These are phyloP conservation scores for Bombus consobrinus DNA, from an alignment of 1,140 invertebrate genomes.

Conservation along the genomic window DNA sequence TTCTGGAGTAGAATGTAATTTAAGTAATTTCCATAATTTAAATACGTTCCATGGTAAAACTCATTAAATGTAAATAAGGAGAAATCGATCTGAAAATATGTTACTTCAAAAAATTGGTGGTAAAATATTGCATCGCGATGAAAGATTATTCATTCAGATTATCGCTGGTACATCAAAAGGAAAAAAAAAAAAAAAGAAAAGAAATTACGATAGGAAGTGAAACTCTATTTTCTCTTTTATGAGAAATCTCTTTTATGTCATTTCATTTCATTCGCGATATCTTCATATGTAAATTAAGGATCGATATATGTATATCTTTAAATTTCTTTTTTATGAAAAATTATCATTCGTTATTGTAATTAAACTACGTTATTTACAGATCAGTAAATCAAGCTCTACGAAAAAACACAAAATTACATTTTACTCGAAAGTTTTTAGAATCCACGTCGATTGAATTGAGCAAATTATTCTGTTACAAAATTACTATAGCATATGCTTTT, in stretches of 20 bases:
- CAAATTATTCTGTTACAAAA: no score
- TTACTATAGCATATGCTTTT: no score
- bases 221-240: not conserved
- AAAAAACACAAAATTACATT: no score
- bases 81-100: slow-evolving; percentile 2
- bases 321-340: no score
- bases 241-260: not conserved
- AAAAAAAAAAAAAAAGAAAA: not conserved
- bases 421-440: no score
- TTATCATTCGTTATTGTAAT: no score
- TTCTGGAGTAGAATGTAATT: not conserved
- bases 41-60: not conserved
- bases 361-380: no score
- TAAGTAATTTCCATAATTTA: not conserved
- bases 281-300: no score
- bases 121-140: not conserved
- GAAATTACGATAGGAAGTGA: not conserved
- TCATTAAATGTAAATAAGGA: slow-evolving; percentile 1
- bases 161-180: not conserved
- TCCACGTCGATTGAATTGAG: no score
- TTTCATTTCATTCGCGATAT: not conserved
- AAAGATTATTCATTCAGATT: not conserved
- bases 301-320: no score
- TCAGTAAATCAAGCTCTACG: no score
- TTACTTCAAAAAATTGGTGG: not conserved